Evolutionary conservation across 2,888 invertebrate genomes (phyloP).

Genomic region (Linnaemya vulpina): DNA sequence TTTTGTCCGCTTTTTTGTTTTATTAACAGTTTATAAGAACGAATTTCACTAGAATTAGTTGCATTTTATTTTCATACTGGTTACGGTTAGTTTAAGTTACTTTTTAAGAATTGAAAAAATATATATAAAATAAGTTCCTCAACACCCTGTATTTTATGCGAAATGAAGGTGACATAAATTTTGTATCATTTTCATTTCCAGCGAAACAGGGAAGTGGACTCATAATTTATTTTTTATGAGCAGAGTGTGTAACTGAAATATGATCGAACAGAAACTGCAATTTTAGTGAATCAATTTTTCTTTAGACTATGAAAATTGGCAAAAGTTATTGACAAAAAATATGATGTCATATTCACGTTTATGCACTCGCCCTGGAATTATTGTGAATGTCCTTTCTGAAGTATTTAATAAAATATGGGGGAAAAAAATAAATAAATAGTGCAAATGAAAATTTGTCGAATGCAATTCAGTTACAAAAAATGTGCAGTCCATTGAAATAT

Average conservation of each 20-base stretch:
- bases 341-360: not conserved
- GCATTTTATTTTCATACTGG: conserved; percentile 37
- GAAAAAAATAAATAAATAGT: conserved; percentile 13
- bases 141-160: too few species aligned
- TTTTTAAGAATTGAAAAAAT: conserved; percentile 45
- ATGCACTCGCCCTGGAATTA: not conserved
- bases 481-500: conserved; percentile 35
- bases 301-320: not conserved
- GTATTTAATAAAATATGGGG: not conserved
- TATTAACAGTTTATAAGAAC: not conserved
- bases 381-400: conserved; percentile 45
- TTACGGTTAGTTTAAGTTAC: conserved; percentile 62
- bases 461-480: conserved; percentile 28
- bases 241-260: conserved; percentile 6
- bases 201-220: too few species aligned
- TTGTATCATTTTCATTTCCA: too few species aligned
- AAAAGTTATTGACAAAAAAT: not conserved
- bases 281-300: too few species aligned
- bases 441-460: conserved; percentile 35
- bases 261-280: too few species aligned
- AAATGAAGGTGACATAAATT: too few species aligned
- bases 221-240: conserved; percentile 16
- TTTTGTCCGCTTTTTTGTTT: conserved; percentile 18
- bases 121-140: not conserved
- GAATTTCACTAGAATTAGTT: conserved; percentile 32